Base-by-base conservation (phyloP, 2,113 vertebrate genomes). In the Austrofundulus limnaeus region DNA sequence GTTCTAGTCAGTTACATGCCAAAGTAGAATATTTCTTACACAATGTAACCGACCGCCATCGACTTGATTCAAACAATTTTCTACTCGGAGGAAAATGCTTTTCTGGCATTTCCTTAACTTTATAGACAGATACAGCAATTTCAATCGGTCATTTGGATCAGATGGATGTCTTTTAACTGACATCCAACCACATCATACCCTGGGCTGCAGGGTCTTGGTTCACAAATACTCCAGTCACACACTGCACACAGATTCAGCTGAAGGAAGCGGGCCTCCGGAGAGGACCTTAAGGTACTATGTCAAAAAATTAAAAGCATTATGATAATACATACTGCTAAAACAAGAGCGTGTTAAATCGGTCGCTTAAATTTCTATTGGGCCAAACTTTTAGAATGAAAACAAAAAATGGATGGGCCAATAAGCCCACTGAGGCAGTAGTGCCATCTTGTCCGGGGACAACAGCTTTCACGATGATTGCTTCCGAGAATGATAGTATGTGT, bases 1-100 rank as follows among this genome's bases (percentile, higher is more conserved):
- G 95, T 96, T 94, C 95, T 92, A 92, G 88, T 91, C 89, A 90
- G 93, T 93, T 94, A 94, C 91, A 93, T 92, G 93, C 89, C 93
- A 93, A 34, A 90, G 92, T 86, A 93, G 92, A 92, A 77, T 88
- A 85, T 91, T 87, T 92, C 89, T 92, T 87, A 90, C 82, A 78
- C 76, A 67, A 89, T 88, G 88, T 92, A 88, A 94, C 92, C 88
- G 91, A 94, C 94, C 89, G 94, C 92, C 91, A 92, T 84, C 91
- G 83, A 90, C 90, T 92, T 91, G 92, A 93, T 91, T 87, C 82
- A 77, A 72, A 92, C 82, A 83, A 85, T 80, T 89, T 85, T 68
- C 77, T 74, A 80, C 70, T 78, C 53, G 65, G 70, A 74, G 45
- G 72, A 72, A 78, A 76, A 72, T 86, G 75, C 85, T 49, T 81